Base-by-base conservation (phyloP, 2,797 vertebrate genomes). In the Cryptoblepharus egeriae region DNA sequence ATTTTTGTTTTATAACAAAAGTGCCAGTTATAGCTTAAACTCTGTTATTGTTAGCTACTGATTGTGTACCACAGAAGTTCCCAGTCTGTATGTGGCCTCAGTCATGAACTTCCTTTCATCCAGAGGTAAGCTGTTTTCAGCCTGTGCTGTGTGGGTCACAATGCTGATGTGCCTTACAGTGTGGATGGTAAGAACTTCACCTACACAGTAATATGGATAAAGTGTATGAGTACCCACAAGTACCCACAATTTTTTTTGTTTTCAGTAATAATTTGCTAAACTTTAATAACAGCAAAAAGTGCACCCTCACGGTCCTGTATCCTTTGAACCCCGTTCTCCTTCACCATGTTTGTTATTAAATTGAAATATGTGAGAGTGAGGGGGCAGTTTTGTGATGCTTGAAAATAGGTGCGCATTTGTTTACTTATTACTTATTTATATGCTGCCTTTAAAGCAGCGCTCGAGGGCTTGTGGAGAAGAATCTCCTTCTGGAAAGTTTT, bases 341-440 rank as follows among this genome's bases (percentile, higher is more conserved):
- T n/a, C 28, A 2, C 10, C 3, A 6, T 58, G 35, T 67, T 52
- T 84, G 60, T 16, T 79, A 73, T 84, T 84, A 86, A 80, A 15
- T 77, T 86, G 85, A 71, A 75, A 83, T 88, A 16, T 16, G 49
- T 52, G 45, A 49, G 45, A 85, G 88, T 90, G 79, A 60, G 85
- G 26, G 15, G 68, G 3, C 3, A 20, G 12, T n/a, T 13, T 5
- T 49, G 10, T 86, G 84, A 84, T 83, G 81, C 85, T 85, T 88
- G 86, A 88, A 90, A 88, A 82, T 1, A n/a, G 42, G 7, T 52
- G 65, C 15, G 57, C 30, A 49, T 84, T 88, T 88, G 84, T 78
- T 83, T 84, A 42, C 84, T 91, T 8, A 67, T 86, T 79, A 88
- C 87, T 90, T 89, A 88, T 78, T 78, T 64, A 79, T 84, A 49